Evolutionary conservation across 2,888 invertebrate genomes (phyloP).

Genomic region (Hypercompe scribonia): DNA sequence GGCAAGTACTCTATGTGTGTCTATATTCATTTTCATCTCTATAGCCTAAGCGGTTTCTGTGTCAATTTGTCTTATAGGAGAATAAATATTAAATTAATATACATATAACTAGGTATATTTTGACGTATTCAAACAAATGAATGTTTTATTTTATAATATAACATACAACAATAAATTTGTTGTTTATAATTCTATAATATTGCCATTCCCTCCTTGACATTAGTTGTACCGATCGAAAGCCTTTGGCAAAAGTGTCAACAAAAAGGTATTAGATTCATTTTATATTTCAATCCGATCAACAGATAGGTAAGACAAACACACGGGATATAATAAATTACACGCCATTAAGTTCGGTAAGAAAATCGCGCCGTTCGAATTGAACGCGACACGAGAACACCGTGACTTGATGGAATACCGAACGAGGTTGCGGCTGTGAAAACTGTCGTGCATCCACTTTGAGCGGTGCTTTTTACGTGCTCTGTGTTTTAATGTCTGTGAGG

Average conservation of each 20-base stretch:
- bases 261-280: not conserved
- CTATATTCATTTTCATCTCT: no score
- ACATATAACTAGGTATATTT: no score
- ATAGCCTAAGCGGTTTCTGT: no score
- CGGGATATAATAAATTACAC: conserved; percentile 32
- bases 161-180: no score
- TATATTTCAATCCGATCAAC: conserved; percentile 21
- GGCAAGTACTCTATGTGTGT: no score
- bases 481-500: conserved; percentile 41
- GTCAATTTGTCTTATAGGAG: no score
- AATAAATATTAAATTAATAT: no score
- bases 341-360: conserved; percentile 26
- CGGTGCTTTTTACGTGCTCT: conserved; percentile 54
- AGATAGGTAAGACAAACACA: conserved; percentile 31
- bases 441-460: conserved; percentile 60
- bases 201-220: not conserved
- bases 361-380: conserved; percentile 29
- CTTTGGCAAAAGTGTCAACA: not conserved
- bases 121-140: no score
- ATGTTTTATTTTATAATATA: no score
- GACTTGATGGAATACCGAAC: conserved; percentile 49
- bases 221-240: not conserved
- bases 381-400: conserved; percentile 40
- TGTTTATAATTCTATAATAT: not conserved
- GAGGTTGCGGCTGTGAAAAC: conserved; percentile 54